phyloP scores from a whole-genome alignment of 2,888 invertebrate species.

The Lathronympha strigana region DNA sequence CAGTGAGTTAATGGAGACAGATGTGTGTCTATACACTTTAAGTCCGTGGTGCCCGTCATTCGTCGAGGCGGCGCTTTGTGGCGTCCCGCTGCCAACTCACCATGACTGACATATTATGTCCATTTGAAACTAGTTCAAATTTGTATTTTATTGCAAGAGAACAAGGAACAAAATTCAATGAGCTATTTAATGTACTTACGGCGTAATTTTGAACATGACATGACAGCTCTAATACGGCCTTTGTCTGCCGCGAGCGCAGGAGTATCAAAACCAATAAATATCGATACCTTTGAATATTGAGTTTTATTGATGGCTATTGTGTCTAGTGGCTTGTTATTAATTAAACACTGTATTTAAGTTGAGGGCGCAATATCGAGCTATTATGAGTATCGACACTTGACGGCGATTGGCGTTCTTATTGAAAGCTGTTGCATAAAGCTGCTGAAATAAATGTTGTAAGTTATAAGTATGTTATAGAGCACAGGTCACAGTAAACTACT shows the following conservation, averaged over 20 bases:
- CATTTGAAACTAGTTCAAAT: not conserved
- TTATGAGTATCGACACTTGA: conserved; percentile 1
- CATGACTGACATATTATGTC: not conserved
- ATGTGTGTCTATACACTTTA: conserved; percentile 17
- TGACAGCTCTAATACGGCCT: conserved; percentile 46
- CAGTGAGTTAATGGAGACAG: not conserved
- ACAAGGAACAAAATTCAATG: not conserved
- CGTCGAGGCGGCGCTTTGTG: conserved; percentile 11
- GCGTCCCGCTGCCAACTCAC: conserved; percentile 1
- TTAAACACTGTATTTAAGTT: not conserved
- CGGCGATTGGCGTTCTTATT: conserved; percentile 2
- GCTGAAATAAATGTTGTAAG: too few species aligned
- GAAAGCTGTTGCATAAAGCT: not conserved
- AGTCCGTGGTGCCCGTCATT: conserved; percentile 25
- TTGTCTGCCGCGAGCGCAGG: conserved; percentile 43
- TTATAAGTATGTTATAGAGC: too few species aligned
- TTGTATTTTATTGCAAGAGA: not conserved
- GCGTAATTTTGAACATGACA: not conserved
- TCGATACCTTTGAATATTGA: conserved; percentile 9
- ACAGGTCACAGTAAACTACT: too few species aligned
- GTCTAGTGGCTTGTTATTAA: not conserved
- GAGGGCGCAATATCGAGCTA: not conserved
- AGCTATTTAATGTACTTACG: not conserved
- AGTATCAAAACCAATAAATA: conserved; percentile 24
- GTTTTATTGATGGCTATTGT: not conserved